Base-by-base conservation (phyloP, 2,113 vertebrate species). In the Myanophis thanlyinensis region DNA sequence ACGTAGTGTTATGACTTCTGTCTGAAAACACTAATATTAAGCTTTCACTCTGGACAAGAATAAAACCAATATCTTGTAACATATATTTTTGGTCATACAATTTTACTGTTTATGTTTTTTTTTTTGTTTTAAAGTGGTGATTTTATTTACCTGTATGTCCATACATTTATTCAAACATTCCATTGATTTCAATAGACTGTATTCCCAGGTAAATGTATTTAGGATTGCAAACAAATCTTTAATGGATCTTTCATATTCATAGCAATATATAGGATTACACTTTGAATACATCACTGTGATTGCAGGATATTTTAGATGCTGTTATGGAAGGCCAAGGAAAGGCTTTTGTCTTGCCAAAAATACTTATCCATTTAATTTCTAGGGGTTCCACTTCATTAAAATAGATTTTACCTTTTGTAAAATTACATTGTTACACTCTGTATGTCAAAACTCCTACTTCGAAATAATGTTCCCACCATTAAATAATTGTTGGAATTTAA, bases 401-500 rank as follows among this genome's bases (percentile, higher is more conserved):
- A 35, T 13, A 35, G 13, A 62, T 27, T 30, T 62, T 62, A 62
- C 56, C 56, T 30, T 84, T 53, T 56, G 27, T 51, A 62, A 10
- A 35, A 84, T 25, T 90, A 27, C 53, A 48, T 11, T 48, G 62
- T 27, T 62, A 5, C 27, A 85, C 40, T 49, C 51, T 35, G 51
- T 40, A 44, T 52, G 47, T 92, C 23, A 88, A 44, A 88, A 27
- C 27, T 12, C n/a, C 48, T 40, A 92, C 51, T 15, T 89, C 35
- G 44, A 88, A 51, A 89, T 51, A 88, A 52, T n/a, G 46, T 4
- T 9, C 27, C 53, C 44, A 86, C 56, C 51, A 62, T 22, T 73
- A 88, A 88, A 92, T 84, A 54, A 85, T 15, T 59, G 80, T 20
- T 84, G 40, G 88, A 89, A 85, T 92, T 48, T 89, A 48, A 88